Base-by-base conservation (phyloP, 2,888 invertebrate genomes). In the Atherix ibis region DNA sequence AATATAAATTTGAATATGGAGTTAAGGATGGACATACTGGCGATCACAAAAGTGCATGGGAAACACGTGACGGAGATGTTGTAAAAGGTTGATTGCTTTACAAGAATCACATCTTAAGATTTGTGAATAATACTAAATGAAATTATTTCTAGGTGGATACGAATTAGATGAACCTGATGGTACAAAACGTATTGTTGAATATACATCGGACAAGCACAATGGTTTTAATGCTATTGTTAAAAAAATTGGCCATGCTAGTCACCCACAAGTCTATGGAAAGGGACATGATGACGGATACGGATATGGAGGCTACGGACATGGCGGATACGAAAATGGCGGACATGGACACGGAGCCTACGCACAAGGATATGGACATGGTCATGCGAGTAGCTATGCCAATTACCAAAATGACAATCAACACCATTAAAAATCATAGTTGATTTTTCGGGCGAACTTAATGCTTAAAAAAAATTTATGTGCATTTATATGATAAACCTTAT, bases 171-270 rank as follows among this genome's bases (percentile, higher is more conserved):
- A 65, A 46, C 50, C 64, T 18, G 65, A 65, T 43, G 65, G 65
- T 28, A 64, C 64, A 2, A 63, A 64, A n/a, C 52, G 67, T 40
- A 48, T 67, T 34, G 64, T 65, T 25, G 62, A 64, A 45, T 65
- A 65, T 43, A 52, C 56, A 4, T 62, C 65, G 15, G 65, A 65
- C 42, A 60, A 63, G 42, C 63, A 65, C 33, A 58, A 60, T 34
- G 65, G 65, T 15, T 65, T 65, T 46, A 64, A 65, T 41, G 65
- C 65, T 0, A 48, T 63, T n/a, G 65, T 65, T 15, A 63, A 64
- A 48, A 62, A 59, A 40, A 53, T 65, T 31, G 64, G 64, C 18
- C 57, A 59, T 32, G 54, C 58, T 19, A 46, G 50, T 27, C 53
- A 57, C 36, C 56, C 56, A 2, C 47, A 52, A 28, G 39, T 47